Base-by-base conservation (phyloP, 1,140 invertebrate genomes). In the Phthorimaea operculella region DNA sequence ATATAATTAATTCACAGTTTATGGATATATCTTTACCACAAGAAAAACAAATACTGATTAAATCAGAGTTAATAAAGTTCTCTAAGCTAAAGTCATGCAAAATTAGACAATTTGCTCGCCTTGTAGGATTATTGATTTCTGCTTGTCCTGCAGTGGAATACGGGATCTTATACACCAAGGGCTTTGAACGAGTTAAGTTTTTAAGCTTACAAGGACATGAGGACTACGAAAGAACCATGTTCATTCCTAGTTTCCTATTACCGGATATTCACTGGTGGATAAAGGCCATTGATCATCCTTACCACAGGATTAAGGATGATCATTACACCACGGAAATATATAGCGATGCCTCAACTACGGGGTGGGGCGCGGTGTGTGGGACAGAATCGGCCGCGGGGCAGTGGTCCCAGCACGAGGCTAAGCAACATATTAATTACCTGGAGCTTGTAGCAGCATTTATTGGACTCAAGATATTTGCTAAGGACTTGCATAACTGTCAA, bases 401-500 rank as follows among this genome's bases (percentile, higher is more conserved):
- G n/a, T 49, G 14, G 47, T 21, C 47, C 4, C 10, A 49, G 10
- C 11, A 18, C 16, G 47, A 49, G 16, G 16, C 11, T 11, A 14
- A 1, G 15, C 17, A 14, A 11, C 18, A 49, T 21, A 49, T 49
- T 4, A 49, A 49, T 21, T 17, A 49, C 17, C 47, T 49, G 10
- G 15, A 16, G 47, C 18, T 49, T 6, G 11, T 49, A 49, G 15
- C 47, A 11, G 47, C 47, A 14, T 49, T 12, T 21, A 14, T 49
- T 18, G 47, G n/a, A 2, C 47, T 49, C 47, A 49, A 49, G 18
- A 49, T 49, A 49, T 49, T 49, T 18, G 18, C 47, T 12, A 49
- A 49, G 16, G 47, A 49, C n/a, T 17, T 49, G n/a, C 11, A 49
- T 49, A 49, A 49, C 47, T 49, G 47, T 49, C 14, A 49, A 49